Base-by-base conservation (phyloP, 2,113 vertebrate species). In the Mystacornis crossleyi region DNA sequence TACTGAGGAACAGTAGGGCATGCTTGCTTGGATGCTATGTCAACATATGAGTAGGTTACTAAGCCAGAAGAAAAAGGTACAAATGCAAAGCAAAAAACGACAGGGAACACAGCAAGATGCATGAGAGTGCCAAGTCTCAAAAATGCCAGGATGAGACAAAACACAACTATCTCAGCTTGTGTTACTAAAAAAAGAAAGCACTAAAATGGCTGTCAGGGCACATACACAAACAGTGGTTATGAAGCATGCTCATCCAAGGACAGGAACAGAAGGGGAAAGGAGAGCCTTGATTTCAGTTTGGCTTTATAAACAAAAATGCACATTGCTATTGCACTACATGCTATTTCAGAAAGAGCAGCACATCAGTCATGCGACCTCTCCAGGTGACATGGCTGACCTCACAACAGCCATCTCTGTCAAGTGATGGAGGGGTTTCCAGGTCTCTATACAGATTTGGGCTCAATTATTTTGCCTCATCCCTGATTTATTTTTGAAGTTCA, bases 41-140 rank as follows among this genome's bases (percentile, higher is more conserved):
- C 95, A 87, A 83, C 73, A 78, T 34, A 65, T 66, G 86, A 94
- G n/a, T 38, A 94, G 66, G 61, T 93, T 95, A 96, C 72, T 74
- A 85, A 89, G 73, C 89, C 6, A 3, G 81, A 23, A 67, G 77
- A 72, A 57, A 65, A 62, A 55, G 70, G 62, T 53, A 55, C 24
- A 54, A 92, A 82, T 74, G 51, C 34, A 86, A 86, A 67, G 42
- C 12, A 12, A 64, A 86, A 48, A 43, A 64, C n/a, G 50, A 55
- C 42, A 86, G 42, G 8, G 14, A 29, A 55, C 0, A 1, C 40
- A 80, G 42, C 31, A 58, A 71, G 81, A 36, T 3, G 5, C 25
- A 10, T n/a, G 36, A 43, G 45, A 81, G 36, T 13, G 25, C 17
- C 33, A 50, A 15, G 18, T 61, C 78, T 80, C 36, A 74, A 70